These are phyloP conservation scores for Tipula confusa DNA, from an alignment of 2,888 invertebrate species.

Conservation along the genomic window DNA sequence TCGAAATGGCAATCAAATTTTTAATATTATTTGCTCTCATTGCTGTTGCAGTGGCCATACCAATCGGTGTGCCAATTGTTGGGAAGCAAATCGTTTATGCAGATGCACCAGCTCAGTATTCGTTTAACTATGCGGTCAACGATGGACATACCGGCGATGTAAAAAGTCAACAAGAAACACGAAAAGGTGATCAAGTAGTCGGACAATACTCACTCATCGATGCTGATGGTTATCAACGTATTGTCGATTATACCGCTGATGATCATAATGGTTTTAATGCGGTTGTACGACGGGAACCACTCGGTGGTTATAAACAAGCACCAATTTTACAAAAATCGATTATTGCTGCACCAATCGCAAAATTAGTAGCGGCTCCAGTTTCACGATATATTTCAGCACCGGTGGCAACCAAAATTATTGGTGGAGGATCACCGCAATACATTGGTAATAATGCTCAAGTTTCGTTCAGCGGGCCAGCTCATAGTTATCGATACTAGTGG, in stretches of 20 bases:
- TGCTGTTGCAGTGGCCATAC: not conserved
- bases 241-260: slow-evolving; percentile 54
- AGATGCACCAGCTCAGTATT: slow-evolving; percentile 50
- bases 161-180: slow-evolving; percentile 53
- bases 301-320: not conserved
- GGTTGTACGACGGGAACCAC: slow-evolving; percentile 47
- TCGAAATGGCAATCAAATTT: not conserved
- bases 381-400: slow-evolving; percentile 33
- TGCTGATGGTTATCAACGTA: slow-evolving; percentile 52
- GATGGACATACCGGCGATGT: slow-evolving; percentile 54
- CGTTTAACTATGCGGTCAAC: slow-evolving; percentile 51
- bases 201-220: slow-evolving; percentile 54
- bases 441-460: not conserved
- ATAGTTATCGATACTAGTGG: not conserved
- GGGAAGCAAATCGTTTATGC: slow-evolving; percentile 31
- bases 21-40: not conserved
- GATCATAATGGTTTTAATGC: slow-evolving; percentile 55
- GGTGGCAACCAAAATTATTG: not conserved
- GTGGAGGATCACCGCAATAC: not conserved
- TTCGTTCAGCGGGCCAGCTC: not conserved
- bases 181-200: slow-evolving; percentile 53
- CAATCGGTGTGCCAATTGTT: not conserved
- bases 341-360: not conserved
- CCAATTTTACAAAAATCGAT: not conserved
- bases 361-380: slow-evolving; percentile 36